These are phyloP conservation scores for Lates japonicus DNA, from an alignment of 2,797 vertebrate species.

Conservation along the genomic window DNA sequence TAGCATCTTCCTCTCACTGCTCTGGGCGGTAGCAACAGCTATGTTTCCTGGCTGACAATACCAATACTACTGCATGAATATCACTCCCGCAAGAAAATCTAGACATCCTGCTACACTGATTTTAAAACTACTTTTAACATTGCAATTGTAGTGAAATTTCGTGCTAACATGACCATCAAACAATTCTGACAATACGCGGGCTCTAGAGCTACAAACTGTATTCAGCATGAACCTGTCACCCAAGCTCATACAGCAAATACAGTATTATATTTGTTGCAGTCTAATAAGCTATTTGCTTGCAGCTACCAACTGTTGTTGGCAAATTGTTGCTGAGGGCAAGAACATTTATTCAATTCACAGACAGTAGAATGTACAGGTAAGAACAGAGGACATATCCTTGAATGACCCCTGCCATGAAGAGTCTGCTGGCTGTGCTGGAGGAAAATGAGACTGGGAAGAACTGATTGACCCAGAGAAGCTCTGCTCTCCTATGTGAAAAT, in stretches of 20 bases:
- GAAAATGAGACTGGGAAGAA: conserved; percentile 45
- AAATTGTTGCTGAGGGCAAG: background rate
- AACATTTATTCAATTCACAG: background rate
- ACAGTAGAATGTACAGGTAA: background rate
- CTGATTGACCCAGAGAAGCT: conserved; percentile 31
- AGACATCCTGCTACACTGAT: background rate
- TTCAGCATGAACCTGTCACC: too few species aligned
- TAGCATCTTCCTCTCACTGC: too few species aligned
- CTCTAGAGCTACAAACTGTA: background rate
- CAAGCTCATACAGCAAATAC: background rate
- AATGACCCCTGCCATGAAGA: conserved; percentile 48
- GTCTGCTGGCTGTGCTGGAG: conserved; percentile 52
- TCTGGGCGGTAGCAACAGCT: too few species aligned
- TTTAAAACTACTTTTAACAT: too few species aligned
- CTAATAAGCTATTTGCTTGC: too few species aligned
- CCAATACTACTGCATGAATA: background rate
- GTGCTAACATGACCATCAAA: background rate
- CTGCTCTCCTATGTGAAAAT: conserved; percentile 64
- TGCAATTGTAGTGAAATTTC: too few species aligned
- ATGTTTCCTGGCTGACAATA: background rate
- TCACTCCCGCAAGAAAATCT: background rate
- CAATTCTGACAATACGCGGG: background rate
- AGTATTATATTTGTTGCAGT: too few species aligned
- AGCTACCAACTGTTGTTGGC: too few species aligned
- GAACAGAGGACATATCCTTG: conserved; percentile 61